phyloP scores from a whole-genome alignment of 2,113 vertebrate genomes.

The Notarius lentiginosus region DNA sequence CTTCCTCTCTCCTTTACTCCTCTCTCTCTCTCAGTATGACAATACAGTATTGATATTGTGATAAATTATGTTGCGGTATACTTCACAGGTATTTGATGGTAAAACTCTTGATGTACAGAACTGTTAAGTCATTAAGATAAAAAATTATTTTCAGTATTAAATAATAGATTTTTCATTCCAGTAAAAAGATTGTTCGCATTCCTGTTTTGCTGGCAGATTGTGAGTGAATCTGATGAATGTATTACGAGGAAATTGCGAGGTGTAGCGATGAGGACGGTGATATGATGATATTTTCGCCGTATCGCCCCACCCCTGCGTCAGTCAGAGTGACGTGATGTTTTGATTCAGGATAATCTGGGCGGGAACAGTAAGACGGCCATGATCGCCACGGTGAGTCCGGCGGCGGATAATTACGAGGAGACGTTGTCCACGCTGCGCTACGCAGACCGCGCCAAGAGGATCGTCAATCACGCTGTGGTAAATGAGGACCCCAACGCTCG shows the following conservation, averaged over 20 bases:
- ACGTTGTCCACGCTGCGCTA: conserved; percentile 94
- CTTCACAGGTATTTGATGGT: background rate
- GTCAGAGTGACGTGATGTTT: background rate
- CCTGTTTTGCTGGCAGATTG: background rate
- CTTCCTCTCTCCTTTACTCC: no score
- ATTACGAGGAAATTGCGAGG: no score
- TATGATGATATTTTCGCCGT: background rate
- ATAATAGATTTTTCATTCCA: no score
- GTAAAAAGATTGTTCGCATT: no score
- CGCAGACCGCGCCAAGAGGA: conserved; percentile 94
- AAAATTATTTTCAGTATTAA: background rate
- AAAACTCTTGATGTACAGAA: background rate
- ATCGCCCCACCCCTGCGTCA: no score
- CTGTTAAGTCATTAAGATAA: background rate
- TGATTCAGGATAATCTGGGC: conserved; percentile 89
- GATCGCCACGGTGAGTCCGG: conserved; percentile 96
- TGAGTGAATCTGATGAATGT: background rate
- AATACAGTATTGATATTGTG: background rate
- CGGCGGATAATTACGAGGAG: conserved; percentile 98
- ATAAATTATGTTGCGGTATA: background rate
- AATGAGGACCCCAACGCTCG: conserved; percentile 97
- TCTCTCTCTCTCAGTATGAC: background rate
- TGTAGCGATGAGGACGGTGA: background rate
- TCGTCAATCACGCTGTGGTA: conserved; percentile 94
- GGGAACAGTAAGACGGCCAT: conserved; percentile 98